Evolutionary conservation across 2,888 invertebrate species (phyloP).

Genomic region (Agrochola litura): DNA sequence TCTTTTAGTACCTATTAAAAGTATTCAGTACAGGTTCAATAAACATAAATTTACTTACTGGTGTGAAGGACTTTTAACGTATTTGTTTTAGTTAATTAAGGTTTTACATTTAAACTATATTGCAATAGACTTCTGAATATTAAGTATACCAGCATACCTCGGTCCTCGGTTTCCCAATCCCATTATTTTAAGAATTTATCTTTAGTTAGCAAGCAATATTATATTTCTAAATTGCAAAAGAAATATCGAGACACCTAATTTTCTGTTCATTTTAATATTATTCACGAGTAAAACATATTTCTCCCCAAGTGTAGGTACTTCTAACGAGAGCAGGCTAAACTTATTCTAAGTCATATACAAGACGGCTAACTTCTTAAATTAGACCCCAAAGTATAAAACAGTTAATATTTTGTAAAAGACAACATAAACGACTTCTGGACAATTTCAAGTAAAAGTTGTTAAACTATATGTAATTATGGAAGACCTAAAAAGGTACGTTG

Average conservation of each 20-base stretch:
- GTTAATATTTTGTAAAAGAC: slow-evolving; percentile 15
- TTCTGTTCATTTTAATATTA: slow-evolving; percentile 14
- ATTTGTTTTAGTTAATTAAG: background rate
- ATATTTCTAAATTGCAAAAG: background rate
- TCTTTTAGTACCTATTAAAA: background rate
- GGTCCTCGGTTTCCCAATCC: background rate
- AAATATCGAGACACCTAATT: background rate
- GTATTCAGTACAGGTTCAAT: background rate
- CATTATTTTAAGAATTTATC: background rate
- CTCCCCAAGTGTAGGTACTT: background rate
- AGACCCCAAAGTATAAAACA: slow-evolving; percentile 2
- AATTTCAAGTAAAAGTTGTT: too few species aligned
- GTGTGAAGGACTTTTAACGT: background rate
- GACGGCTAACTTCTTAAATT: slow-evolving; percentile 22
- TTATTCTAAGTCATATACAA: slow-evolving; percentile 1
- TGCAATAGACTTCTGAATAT: background rate
- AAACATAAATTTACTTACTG: background rate
- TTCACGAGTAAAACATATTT: slow-evolving; percentile 3
- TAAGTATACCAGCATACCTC: background rate
- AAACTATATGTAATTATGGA: background rate
- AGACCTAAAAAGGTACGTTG: background rate
- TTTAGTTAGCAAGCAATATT: slow-evolving; percentile 1
- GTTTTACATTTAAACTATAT: background rate
- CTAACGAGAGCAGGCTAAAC: background rate
- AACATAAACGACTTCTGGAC: slow-evolving; percentile 12